Base-by-base conservation (phyloP, 2,113 vertebrate genomes). In the Zeus faber region DNA sequence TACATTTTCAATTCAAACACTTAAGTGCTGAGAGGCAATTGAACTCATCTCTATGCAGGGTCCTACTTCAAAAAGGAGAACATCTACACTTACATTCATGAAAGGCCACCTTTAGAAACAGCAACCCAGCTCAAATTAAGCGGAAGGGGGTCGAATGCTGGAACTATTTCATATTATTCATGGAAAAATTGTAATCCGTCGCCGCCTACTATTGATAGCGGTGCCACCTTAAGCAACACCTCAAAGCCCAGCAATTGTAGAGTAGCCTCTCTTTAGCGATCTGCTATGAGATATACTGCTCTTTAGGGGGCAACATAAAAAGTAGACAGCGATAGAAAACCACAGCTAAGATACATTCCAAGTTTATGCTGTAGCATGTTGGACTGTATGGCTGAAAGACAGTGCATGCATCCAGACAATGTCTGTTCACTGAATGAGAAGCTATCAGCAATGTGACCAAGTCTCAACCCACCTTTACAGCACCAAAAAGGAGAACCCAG, bases 31-130 rank as follows among this genome's bases (percentile, higher is more conserved):
- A 37, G 53, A 55, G 13, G 41, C 4, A 0, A 8, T 41, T 22
- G 25, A 41, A 45, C 20, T 41, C 29, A 41, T 54, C n/a, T 71
- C 68, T 14, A 35, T 17, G 59, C 50, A n/a, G 51, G 40, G 23
- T 44, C 31, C 27, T 51, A 45, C 6, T 23, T 58, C 1, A 37
- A 8, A 17, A 61, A 27, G 14, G 16, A 11, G 25, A 3, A 57
- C 25, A 45, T 58, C 24, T 26, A 49, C 26, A 58, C n/a, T 40
- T 58, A 70, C n/a, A 54, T 63, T 49, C 62, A 46, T 37, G 43
- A 55, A 82, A 79, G 63, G 70, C 67, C 62, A 69, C 62, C 58
- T 58, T 74, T 43, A 45, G 58, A 67, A 50, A 6, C 5, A 64
- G 16, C 37, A 49, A 50, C 21, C 25, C 14, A 10, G 16, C 13